Conservation (phyloP, 2,113 vertebrate species). For the Andinoacara biseriatus region DNA sequence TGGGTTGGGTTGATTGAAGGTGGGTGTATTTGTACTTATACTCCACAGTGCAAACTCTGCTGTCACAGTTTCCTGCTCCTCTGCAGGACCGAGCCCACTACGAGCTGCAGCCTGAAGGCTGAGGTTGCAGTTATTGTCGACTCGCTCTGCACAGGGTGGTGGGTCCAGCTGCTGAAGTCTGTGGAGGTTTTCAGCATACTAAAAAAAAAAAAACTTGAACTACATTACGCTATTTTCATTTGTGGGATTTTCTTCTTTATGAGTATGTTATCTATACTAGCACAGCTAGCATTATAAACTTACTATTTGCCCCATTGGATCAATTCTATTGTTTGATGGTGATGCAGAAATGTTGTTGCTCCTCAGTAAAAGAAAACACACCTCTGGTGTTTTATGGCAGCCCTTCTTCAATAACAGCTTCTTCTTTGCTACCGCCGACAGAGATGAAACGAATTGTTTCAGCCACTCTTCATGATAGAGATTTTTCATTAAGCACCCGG, state of each 20-base stretch:
- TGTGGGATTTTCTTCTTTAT: background rate
- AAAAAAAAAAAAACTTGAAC: background rate
- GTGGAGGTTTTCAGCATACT: too few relatives aligned
- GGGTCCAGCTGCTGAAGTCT: too few relatives aligned
- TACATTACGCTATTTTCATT: background rate
- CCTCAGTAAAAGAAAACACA: background rate
- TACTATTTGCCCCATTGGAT: background rate
- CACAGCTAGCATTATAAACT: background rate
- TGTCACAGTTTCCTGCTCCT: too few relatives aligned
- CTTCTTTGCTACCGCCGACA: background rate
- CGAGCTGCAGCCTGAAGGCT: too few relatives aligned
- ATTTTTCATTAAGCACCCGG: constrained; percentile 43
- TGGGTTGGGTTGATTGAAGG: too few relatives aligned
- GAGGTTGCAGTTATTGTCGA: too few relatives aligned
- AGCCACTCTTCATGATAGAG: constrained; percentile 23
- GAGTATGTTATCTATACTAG: background rate
- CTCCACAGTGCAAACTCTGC: too few relatives aligned
- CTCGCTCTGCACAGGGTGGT: too few relatives aligned
- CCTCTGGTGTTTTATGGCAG: background rate
- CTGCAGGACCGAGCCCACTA: too few relatives aligned
- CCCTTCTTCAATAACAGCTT: background rate
- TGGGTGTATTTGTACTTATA: too few relatives aligned
- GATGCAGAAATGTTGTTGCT: background rate
- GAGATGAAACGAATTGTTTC: constrained; percentile 28
- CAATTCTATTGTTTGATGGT: background rate